Evolutionary conservation across 1,140 invertebrate species (phyloP), one percentile per base, ranked within the genome.

Genomic region (Sesamia nonagrioides): DNA sequence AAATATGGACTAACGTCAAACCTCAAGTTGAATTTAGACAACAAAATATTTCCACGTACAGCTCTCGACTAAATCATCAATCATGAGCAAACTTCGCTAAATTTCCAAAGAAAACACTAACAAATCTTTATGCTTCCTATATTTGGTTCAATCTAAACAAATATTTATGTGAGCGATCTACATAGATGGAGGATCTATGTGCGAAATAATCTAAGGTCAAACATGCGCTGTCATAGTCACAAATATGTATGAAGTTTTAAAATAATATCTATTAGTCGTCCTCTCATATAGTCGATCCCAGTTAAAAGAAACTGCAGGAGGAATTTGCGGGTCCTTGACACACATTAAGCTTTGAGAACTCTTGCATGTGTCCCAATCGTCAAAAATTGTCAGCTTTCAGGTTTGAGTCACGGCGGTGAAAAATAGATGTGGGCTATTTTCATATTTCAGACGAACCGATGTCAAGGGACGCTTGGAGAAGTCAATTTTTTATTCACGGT

Each of bases 241-340:
- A 48, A 42, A 45, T n/a, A 17, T 42, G 45, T 45, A 3, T 37
- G 58, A 61, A 61, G 21, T 27, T 56, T 42, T 42, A 27, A 52
- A 71, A 52, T 52, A n/a, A 52, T 11, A 27, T 8, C 50, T 8
- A 21, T 27, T 60, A 63, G 50, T 54, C 50, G 63, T 61, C 45
- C 72, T 52, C 52, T 40, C 35, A 73, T 50, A 42, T 69, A 18
- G 63, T 48, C 75, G 37, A 11, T n/a, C 45, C 68, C 56, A 76
- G 72, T 78, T 78, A 48, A 58, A 82, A 48, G 72, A 78, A 56
- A 71, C 76, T 50, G 58, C 74, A 79, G 72, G 56, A 77, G 54
- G 33, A 77, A 78, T 81, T 78, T 79, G 54, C 61, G 45, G 35
- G 17, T 83, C 89, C 90, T 87, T 91, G 89, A 89, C 90, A 90